A percentile compares a stretch with the other conserved stretches of the same genome.
These are phyloP conservation scores for Aegotheles bennettii DNA, from an alignment of 2,113 vertebrate genomes.

Conservation along the genomic window DNA sequence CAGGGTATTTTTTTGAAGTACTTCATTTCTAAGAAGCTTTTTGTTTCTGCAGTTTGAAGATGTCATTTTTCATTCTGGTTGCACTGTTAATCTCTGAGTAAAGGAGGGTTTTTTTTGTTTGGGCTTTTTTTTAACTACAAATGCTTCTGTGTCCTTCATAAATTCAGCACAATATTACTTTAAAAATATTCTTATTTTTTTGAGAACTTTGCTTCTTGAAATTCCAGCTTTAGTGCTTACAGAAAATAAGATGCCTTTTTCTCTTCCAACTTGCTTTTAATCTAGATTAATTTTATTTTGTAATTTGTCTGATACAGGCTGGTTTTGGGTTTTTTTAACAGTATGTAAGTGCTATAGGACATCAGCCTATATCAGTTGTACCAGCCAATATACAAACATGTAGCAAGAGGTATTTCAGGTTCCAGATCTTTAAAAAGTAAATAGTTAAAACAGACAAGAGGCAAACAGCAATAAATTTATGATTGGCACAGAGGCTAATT, in stretches of 20 bases:
- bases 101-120: rapidly evolving
- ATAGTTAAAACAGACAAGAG: not conserved
- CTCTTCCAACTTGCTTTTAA: not conserved
- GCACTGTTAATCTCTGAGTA: not conserved
- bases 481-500: not conserved
- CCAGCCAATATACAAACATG: not conserved
- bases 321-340: not conserved
- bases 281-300: not conserved
- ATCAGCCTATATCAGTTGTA: not conserved
- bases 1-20: not conserved
- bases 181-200: not conserved
- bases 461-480: not conserved
- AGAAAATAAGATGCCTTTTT: not conserved
- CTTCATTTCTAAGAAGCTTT: not conserved
- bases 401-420: not conserved
- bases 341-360: rapidly evolving
- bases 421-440: not conserved
- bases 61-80: not conserved
- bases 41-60: not conserved
- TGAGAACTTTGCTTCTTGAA: not conserved
- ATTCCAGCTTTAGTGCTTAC: not conserved
- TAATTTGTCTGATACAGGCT: not conserved
- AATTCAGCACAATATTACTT: not conserved
- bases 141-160: not conserved
- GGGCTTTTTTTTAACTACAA: not conserved